Evolutionary conservation across 2,797 vertebrate species (phyloP), one percentile per base, ranked within the genome.

Genomic region (Acridotheres tristis): DNA sequence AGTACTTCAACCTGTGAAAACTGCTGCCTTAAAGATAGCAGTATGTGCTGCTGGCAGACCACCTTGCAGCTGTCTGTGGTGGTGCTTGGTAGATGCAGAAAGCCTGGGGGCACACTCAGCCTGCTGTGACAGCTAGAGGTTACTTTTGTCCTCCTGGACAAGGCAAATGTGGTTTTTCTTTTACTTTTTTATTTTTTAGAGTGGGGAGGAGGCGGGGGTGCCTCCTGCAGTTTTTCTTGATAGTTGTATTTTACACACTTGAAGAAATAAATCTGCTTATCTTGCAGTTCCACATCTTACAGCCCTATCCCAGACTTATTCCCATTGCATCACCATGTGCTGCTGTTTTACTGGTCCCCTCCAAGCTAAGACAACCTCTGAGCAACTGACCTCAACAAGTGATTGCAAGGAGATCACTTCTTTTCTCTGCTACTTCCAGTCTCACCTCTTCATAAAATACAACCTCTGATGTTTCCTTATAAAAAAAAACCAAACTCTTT

Each of bases 121-220:
- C 48, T 85, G 23, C 53, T 82, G 32, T 34, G 55, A 20, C 81
- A 76, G 40, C n/a, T 81, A 62, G 25, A 72, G 19, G 20, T 34
- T 73, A 55, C 18, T 12, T 59, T 62, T 54, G 48, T 48, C 7
- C 30, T 74, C 67, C 40, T 38, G 17, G 40, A 72, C 10, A 69
- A 69, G 30, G 5, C 3, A 81, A 53, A 57, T 11, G 7, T 21
- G 5, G 1, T 29, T 43, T 54, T 43, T 22, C 9, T n/a, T 21
- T 13, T 36, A 8, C 1, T 14, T 53, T 47, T 55, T 40, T 19
- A 4, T 47, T 59, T 68, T 58, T 65, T 19, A 7, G 11, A 16
- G 7, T 10, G 5, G 8, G 4, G 2, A 34, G 11, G 18, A 66
- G 6, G 9, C 6, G 1, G 4, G 13, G 1, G 5, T 66, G 29